phyloP scores from a whole-genome alignment of 2,797 vertebrate species.

The Characodon lateralis region DNA sequence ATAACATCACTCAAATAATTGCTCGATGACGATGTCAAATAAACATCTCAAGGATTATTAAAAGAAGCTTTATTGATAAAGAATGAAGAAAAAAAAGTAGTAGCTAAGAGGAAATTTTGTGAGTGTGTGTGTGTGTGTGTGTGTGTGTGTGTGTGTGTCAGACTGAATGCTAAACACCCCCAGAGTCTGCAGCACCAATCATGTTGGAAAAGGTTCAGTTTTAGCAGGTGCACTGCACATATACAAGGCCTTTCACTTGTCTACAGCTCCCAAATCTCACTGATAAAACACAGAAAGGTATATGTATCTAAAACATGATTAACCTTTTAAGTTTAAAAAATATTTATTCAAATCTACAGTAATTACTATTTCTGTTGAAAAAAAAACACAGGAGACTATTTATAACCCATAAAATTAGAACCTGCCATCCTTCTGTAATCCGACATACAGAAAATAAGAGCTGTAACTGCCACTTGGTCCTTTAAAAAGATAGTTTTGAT shows the following conservation, averaged over 20 bases:
- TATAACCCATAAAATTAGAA: neutral
- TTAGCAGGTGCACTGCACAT: constrained; percentile 69
- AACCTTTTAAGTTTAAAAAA: neutral
- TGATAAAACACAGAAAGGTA: neutral
- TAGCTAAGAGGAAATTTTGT: constrained; percentile 43
- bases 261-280: constrained; percentile 25
- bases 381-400: neutral
- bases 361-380: neutral
- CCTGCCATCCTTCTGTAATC: neutral
- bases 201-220: constrained; percentile 74
- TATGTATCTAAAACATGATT: neutral
- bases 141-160: constrained; percentile 8
- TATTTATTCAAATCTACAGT: neutral
- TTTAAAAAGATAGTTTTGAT: neutral
- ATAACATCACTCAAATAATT: constrained; percentile 12
- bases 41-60: constrained; percentile 20
- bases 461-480: neutral
- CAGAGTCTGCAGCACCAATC: constrained; percentile 56
- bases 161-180: constrained; percentile 76
- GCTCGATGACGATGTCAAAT: constrained; percentile 1
- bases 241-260: constrained; percentile 46
- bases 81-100: constrained; percentile 11
- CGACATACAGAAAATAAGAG: neutral
- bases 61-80: constrained; percentile 8
- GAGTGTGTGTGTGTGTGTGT: neutral